These are phyloP conservation scores for Acronicta alni DNA, from an alignment of 2,888 invertebrate species.

Conservation along the genomic window DNA sequence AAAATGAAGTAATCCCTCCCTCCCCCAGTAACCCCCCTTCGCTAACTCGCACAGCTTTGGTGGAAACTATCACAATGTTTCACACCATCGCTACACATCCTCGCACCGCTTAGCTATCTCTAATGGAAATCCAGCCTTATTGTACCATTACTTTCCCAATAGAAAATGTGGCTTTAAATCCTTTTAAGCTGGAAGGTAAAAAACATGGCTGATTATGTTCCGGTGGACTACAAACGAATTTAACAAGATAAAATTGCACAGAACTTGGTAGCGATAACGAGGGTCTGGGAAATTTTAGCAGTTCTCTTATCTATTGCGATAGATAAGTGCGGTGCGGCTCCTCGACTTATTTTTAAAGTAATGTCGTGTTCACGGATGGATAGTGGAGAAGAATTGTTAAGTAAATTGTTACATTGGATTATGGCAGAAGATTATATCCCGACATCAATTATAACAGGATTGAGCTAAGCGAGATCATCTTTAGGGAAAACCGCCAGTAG, in stretches of 20 bases:
- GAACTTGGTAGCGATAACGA: conserved; percentile 49
- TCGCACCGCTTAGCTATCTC: no score
- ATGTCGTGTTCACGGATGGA: conserved; percentile 11
- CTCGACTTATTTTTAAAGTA: conserved; percentile 25
- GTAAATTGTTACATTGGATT: background rate
- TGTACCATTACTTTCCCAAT: no score
- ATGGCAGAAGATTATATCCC: no score
- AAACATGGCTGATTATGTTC: conserved; percentile 2
- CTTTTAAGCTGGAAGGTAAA: background rate
- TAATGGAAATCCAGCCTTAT: no score
- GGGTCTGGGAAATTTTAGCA: conserved; percentile 46
- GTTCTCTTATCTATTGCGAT: conserved; percentile 49
- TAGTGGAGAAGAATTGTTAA: conserved; percentile 2
- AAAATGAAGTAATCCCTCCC: no score
- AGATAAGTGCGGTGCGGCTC: conserved; percentile 44
- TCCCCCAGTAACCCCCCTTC: no score
- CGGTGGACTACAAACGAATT: conserved; percentile 32
- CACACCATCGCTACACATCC: no score
- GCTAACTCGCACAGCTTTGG: no score
- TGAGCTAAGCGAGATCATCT: background rate
- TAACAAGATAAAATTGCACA: conserved; percentile 46
- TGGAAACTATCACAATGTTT: no score
- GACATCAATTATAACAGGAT: no score
- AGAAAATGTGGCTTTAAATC: no score
- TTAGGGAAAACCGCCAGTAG: no score